Conservation (phyloP, 1,140 invertebrate species). For the Muscidifurax raptorellus region DNA sequence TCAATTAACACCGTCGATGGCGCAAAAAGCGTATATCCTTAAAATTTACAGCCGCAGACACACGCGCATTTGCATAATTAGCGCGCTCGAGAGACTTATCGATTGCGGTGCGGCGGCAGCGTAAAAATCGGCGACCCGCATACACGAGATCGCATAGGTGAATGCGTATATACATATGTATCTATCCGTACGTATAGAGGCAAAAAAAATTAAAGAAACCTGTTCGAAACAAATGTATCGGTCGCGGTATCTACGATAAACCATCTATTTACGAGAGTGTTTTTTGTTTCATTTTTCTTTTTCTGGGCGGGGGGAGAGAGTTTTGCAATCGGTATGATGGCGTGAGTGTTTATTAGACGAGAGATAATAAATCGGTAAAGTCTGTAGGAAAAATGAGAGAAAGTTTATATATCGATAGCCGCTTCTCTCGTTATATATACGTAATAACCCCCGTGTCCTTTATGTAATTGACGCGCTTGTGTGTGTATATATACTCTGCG, state of each 20-base stretch:
- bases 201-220: slow-evolving; percentile 30
- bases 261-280: slow-evolving; percentile 25
- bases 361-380: not conserved
- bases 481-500: not conserved
- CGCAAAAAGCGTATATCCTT: not conserved
- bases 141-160: slow-evolving; percentile 8
- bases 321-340: slow-evolving; percentile 24
- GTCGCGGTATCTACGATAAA: slow-evolving; percentile 31
- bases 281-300: slow-evolving; percentile 4
- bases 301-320: not conserved
- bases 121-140: slow-evolving; percentile 16
- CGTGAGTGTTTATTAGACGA: no score
- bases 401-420: not conserved
- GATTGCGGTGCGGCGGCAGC: not conserved
- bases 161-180: not conserved
- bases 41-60: not conserved
- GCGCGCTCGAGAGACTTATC: slow-evolving; percentile 21
- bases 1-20: slow-evolving; percentile 4
- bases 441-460: slow-evolving; percentile 7
- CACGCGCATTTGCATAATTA: slow-evolving; percentile 43
- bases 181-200: not conserved
- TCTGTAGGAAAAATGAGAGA: slow-evolving; percentile 17
- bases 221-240: slow-evolving; percentile 47
- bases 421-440: not conserved
- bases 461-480: slow-evolving; percentile 33